Base-by-base conservation (phyloP, 2,888 invertebrate genomes). In the Plebejus argus region DNA sequence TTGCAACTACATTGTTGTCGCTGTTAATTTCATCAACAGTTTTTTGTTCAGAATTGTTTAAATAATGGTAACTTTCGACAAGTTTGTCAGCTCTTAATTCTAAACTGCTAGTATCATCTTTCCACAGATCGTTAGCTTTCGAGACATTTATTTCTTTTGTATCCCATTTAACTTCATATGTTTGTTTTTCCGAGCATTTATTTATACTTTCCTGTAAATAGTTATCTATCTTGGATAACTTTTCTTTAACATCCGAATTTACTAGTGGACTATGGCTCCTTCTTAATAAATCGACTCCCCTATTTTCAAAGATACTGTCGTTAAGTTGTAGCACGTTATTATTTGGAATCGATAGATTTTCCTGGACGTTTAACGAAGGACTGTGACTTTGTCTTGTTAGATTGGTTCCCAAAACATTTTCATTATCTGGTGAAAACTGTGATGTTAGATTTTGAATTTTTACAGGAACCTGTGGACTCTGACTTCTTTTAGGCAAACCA, bases 121-220 rank as follows among this genome's bases (percentile, higher is more conserved):
- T 76, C 35, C 20, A 35, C 35, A 20, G 23, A 12, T 56, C 58
- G 28, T 76, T 58, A 58, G 28, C 3, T 77, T 78, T 70, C 6
- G 70, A 71, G 53, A 18, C 58, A 56, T 53, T 58, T 18, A 66
- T 39, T 33, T 66, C 56, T 15, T 45, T 78, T 45, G 49, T 61
- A 20, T 78, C 79, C 66, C 58, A 75, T 71, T 77, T 72, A 45
- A 66, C 66, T 15, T 74, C 53, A 15, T 15, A 70, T 18, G 78
- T 82, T 76, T 83, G 83, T 28, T 82, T 82, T 77, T 87, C 86
- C 72, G 89, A 86, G 84, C 90, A 91, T 71, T 87, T 86, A 79
- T 91, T 88, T 81, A 93, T 85, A 84, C 91, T 92, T 83, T 93
- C 91, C 85, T 93, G 90, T 80, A 94, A 85, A 82, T 93, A 91